phyloP scores from a whole-genome alignment of 2,888 invertebrate genomes.

The Hyles lineata region DNA sequence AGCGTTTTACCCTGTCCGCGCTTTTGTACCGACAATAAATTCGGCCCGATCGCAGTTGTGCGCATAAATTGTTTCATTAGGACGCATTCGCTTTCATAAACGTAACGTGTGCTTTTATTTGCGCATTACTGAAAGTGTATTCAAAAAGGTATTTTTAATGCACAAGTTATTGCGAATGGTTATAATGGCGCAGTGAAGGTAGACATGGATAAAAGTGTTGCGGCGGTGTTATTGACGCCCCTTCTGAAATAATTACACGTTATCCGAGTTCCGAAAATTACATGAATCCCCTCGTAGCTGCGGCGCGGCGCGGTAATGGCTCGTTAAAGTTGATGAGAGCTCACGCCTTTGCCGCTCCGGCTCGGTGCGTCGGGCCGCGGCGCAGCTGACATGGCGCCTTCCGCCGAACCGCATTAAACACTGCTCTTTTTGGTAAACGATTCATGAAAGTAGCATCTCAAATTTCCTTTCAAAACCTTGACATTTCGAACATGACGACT shows the following conservation, averaged over 20 bases:
- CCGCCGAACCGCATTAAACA: conserved; percentile 28
- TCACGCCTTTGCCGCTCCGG: conserved; percentile 63
- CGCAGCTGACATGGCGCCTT: conserved; percentile 57
- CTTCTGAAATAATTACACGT: conserved; percentile 80
- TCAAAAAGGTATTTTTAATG: neutral
- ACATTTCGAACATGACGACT: neutral
- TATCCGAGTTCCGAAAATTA: conserved; percentile 80
- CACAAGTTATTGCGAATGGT: conserved; percentile 24
- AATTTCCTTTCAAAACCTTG: conserved; percentile 3
- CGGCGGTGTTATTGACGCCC: conserved; percentile 75
- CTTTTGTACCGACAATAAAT: conserved; percentile 69
- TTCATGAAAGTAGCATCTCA: conserved; percentile 7
- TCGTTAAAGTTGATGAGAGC: conserved; percentile 83
- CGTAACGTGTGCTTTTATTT: conserved; percentile 46
- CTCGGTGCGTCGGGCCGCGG: conserved; percentile 51
- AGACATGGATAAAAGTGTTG: conserved; percentile 68
- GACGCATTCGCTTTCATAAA: conserved; percentile 61
- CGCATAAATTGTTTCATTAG: conserved; percentile 73
- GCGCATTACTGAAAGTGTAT: conserved; percentile 27
- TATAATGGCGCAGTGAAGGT: conserved; percentile 46
- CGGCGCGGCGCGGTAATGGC: conserved; percentile 70
- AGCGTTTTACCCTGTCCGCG: conserved; percentile 65
- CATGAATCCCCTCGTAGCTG: conserved; percentile 65
- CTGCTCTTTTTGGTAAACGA: conserved; percentile 16
- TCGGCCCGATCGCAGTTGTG: conserved; percentile 62